phyloP scores from a whole-genome alignment of 2,113 vertebrate genomes.

The Megaptera novaeangliae region DNA sequence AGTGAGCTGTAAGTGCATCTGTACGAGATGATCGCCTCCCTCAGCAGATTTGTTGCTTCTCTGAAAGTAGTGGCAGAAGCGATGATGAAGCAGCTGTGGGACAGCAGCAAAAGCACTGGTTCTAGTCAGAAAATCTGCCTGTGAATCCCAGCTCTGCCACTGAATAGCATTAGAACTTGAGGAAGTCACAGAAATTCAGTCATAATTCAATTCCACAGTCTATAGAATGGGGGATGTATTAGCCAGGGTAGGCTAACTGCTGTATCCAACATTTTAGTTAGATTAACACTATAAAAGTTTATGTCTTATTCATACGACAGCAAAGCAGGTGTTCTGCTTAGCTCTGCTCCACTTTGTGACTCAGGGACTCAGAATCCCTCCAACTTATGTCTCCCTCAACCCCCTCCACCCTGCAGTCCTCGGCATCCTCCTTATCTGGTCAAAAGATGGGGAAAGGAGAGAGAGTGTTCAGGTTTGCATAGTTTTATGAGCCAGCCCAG shows the following conservation, averaged over 20 bases:
- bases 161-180: background rate
- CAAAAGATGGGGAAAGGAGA: background rate
- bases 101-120: background rate
- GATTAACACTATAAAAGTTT: background rate
- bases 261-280: background rate
- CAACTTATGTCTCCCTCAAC: background rate
- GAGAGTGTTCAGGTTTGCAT: background rate
- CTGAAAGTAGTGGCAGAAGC: background rate
- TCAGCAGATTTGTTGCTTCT: constrained; percentile 30
- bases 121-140: background rate
- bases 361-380: background rate
- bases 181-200: background rate
- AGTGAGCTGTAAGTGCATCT: background rate
- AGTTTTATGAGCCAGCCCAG: background rate
- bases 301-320: background rate
- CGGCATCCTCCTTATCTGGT: background rate
- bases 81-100: background rate
- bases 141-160: background rate
- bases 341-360: background rate
- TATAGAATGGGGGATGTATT: background rate
- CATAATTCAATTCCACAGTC: background rate
- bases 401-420: background rate
- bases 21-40: background rate
- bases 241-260: background rate
- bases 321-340: background rate